Conservation (phyloP, 2,888 invertebrate species). For the Hydraecia micacea region DNA sequence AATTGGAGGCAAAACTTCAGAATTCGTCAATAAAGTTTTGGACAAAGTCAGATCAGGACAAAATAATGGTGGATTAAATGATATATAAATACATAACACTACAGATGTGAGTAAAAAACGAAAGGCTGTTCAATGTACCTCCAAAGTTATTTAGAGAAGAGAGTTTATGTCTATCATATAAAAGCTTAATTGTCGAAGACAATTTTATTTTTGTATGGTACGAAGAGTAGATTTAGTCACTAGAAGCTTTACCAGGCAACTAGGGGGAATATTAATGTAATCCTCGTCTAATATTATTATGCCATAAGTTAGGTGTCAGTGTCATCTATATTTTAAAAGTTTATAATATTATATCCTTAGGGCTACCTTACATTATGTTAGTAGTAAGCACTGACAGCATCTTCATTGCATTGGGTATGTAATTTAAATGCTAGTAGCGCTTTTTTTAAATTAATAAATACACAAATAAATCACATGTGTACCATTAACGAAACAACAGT, state of each 20-base stretch:
- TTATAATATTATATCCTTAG: slow-evolving; percentile 38
- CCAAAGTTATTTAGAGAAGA: slow-evolving; percentile 88
- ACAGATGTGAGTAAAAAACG: slow-evolving; percentile 81
- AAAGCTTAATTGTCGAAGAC: slow-evolving; percentile 86
- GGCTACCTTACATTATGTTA: slow-evolving; percentile 24
- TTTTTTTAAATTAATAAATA: slow-evolving; percentile 44
- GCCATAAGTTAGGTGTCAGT: slow-evolving; percentile 73
- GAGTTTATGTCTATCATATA: slow-evolving; percentile 82
- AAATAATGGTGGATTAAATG: slow-evolving; percentile 94
- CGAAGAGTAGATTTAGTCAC: slow-evolving; percentile 80
- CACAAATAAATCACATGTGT: slow-evolving; percentile 66
- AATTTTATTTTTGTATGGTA: slow-evolving; percentile 88
- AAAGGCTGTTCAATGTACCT: slow-evolving; percentile 90
- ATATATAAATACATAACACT: slow-evolving; percentile 87
- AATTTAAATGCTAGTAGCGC: slow-evolving; percentile 42
- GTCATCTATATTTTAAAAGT: slow-evolving; percentile 64
- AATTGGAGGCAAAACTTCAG: slow-evolving; percentile 97
- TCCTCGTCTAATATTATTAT: slow-evolving; percentile 71
- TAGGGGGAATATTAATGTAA: slow-evolving; percentile 73
- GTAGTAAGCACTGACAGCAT: slow-evolving; percentile 51
- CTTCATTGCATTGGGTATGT: slow-evolving; percentile 33
- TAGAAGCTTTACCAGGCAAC: slow-evolving; percentile 86
- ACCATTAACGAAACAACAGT: slow-evolving; percentile 49
- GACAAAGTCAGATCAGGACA: slow-evolving; percentile 96
- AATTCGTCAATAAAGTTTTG: slow-evolving; percentile 97